Percentiles rank a stretch among this genome's conserved stretches.
phyloP scores from a whole-genome alignment of 2,888 invertebrate genomes.

The Periphyllus acericola region DNA sequence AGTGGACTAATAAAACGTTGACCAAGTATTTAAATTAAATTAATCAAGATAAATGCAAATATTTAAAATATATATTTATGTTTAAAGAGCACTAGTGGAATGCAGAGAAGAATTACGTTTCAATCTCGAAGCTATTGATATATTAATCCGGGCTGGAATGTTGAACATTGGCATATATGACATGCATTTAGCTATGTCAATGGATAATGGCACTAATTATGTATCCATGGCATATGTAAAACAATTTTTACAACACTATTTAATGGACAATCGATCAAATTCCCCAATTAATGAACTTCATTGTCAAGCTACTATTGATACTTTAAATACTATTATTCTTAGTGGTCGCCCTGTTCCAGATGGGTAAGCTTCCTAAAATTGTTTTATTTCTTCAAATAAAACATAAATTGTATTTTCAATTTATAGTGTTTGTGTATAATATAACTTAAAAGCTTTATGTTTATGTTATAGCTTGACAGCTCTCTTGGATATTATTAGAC shows the following conservation, averaged over 20 bases:
- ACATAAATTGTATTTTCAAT: background rate
- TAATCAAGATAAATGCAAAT: too few relatives aligned
- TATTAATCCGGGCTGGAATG: constrained; percentile 83
- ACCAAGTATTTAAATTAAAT: constrained; percentile 74
- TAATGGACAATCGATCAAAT: constrained; percentile 84
- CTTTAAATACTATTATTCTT: constrained; percentile 79
- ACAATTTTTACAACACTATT: constrained; percentile 87
- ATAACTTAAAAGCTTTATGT: background rate
- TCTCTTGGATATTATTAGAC: constrained; percentile 76
- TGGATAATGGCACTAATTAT: constrained; percentile 85
- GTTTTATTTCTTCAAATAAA: background rate
- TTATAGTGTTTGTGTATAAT: too few relatives aligned
- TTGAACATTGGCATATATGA: constrained; percentile 84
- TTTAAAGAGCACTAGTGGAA: constrained; percentile 74
- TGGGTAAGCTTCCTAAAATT: constrained; percentile 69
- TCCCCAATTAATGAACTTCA: constrained; percentile 84
- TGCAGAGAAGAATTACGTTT: constrained; percentile 89
- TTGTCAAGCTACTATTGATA: constrained; percentile 86
- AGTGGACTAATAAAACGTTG: constrained; percentile 91
- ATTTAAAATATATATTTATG: constrained; percentile 65
- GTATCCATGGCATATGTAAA: constrained; percentile 89
- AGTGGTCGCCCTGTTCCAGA: constrained; percentile 84
- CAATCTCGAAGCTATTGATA: constrained; percentile 91
- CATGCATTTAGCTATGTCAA: constrained; percentile 81
- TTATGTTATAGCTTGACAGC: constrained; percentile 70